Base-by-base conservation (phyloP, 2,797 vertebrate genomes). In the Dendrocincla tyrannina region DNA sequence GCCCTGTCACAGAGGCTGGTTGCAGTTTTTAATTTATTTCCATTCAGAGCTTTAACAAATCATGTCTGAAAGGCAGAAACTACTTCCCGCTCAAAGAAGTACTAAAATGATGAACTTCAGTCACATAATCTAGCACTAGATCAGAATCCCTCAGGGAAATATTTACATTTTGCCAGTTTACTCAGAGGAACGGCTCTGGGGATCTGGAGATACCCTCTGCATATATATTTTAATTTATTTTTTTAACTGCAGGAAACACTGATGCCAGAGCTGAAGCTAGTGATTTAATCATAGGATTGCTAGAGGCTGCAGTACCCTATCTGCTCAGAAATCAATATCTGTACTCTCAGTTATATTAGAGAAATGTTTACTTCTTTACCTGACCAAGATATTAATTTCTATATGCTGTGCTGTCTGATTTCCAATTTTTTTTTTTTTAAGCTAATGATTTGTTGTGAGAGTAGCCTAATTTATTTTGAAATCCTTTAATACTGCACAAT, bases 251-350 rank as follows among this genome's bases (percentile, higher is more conserved):
- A 96, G 96, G 95, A 97, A 97, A 96, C 75, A 93, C 80, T 88
- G 92, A 97, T 96, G 93, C 92, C 68, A 94, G 93, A 91, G 91
- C 82, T 91, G 87, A 97, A 97, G 76, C 80, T 93, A 83, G 92
- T 96, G 97, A 98, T 98, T 98, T 98, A 98, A 98, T 98, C 97
- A 97, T 76, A 91, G 93, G 83, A 90, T 92, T 96, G 97, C 97
- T 97, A 88, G 96, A 95, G 96, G 96, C 97, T 97, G 90, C 75
- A 96, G 97, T 96, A 96, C 82, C 75, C 82, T 96, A 91, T 97
- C 97, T 97, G 81, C 92, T 96, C 93, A 95, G 84, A 97, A 97
- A 97, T 98, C 98, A 96, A 98, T 98, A 98, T 59, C 93, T 95
- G 56, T 72, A 89, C 64, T 97, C 91, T 97, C 81, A 91, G 75